Evolutionary conservation across 2,888 invertebrate species (phyloP).

Genomic region (Mythimna loreyi): DNA sequence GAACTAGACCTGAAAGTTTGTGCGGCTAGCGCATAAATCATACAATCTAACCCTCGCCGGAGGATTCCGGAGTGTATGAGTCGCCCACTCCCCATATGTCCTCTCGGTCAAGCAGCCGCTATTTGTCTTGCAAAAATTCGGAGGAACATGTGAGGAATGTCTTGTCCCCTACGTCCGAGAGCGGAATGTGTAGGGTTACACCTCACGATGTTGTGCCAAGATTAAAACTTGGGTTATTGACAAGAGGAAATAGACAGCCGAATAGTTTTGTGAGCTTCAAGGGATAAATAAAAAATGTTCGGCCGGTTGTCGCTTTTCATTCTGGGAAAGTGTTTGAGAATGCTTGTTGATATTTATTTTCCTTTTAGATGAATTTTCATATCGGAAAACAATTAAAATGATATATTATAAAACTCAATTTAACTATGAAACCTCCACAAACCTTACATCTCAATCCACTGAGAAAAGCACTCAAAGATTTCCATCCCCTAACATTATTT

Average conservation of each 20-base stretch:
- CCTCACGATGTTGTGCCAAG: conserved; percentile 60
- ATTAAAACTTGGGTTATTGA: conserved; percentile 65
- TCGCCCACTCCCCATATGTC: conserved; percentile 83
- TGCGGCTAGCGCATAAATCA: conserved; percentile 74
- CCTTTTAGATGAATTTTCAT: background rate
- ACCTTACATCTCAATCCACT: background rate
- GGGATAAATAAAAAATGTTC: conserved; percentile 2
- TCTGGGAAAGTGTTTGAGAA: background rate
- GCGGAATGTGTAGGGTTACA: conserved; percentile 74
- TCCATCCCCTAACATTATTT: conserved; percentile 54
- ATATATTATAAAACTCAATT: background rate
- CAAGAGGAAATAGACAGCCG: conserved; percentile 27
- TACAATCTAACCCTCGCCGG: conserved; percentile 70
- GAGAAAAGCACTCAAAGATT: conserved; percentile 23
- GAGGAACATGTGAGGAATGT: conserved; percentile 84
- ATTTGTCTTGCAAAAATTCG: conserved; percentile 90
- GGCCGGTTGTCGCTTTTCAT: conserved; percentile 1
- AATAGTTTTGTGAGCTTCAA: conserved; percentile 41
- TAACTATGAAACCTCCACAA: background rate
- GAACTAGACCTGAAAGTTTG: conserved; percentile 73
- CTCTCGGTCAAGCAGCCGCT: conserved; percentile 85
- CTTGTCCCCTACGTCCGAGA: conserved; percentile 71
- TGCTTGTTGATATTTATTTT: background rate
- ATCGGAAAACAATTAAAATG: background rate
- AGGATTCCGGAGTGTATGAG: conserved; percentile 83